Conservation (phyloP, 2,888 invertebrate species). For the Sylvicola cinctus region DNA sequence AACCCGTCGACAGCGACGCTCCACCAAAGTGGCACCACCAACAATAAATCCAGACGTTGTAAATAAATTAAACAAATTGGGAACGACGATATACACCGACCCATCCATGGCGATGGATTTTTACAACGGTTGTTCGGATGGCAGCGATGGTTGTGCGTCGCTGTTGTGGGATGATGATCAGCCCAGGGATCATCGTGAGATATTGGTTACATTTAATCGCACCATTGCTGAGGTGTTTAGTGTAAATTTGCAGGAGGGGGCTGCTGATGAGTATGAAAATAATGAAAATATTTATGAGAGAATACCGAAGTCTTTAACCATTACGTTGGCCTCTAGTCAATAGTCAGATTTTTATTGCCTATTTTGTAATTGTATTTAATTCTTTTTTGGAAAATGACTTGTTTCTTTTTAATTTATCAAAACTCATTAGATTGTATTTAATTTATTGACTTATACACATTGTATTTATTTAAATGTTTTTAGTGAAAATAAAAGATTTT, state of each 20-base stretch:
- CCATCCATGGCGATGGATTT: too few relatives aligned
- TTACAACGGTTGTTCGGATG: too few relatives aligned
- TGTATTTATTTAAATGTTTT: not conserved
- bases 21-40: too few relatives aligned
- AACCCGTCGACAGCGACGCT: too few relatives aligned
- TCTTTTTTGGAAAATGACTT: not conserved
- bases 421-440: not conserved
- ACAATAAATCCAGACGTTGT: too few relatives aligned
- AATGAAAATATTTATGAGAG: not conserved
- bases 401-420: not conserved
- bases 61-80: too few relatives aligned
- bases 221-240: not conserved
- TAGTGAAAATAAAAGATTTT: not conserved
- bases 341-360: not conserved
- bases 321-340: not conserved
- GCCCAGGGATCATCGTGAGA: not conserved
- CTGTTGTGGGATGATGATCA: not conserved
- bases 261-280: not conserved
- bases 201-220: not conserved
- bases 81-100: too few relatives aligned
- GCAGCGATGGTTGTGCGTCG: too few relatives aligned
- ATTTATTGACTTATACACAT: not conserved
- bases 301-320: not conserved
- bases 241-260: not conserved
- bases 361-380: not conserved